These are phyloP conservation scores for Nineta flava DNA, from an alignment of 2,888 invertebrate genomes.

Conservation along the genomic window DNA sequence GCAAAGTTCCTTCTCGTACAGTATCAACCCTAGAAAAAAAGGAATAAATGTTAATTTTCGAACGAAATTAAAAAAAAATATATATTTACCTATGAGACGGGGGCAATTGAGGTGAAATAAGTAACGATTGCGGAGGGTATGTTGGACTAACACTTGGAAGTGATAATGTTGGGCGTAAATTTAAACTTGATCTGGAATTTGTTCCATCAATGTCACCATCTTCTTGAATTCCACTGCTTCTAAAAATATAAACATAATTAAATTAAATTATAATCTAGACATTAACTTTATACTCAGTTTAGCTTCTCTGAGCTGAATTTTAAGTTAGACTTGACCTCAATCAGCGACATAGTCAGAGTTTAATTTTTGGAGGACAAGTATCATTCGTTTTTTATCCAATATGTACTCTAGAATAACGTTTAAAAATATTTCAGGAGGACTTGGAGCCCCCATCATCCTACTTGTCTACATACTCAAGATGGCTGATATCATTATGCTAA, in stretches of 20 bases:
- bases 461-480: no score
- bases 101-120: constrained; percentile 2
- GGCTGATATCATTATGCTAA: no score
- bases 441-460: no score
- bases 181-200: constrained; percentile 20
- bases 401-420: no score
- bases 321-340: no score
- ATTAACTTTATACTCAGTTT: no score
- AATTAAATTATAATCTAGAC: no score
- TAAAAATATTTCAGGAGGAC: no score
- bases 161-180: constrained; percentile 28
- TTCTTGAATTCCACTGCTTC: constrained; percentile 39
- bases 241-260: constrained; percentile 16
- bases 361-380: no score
- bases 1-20: constrained; percentile 23
- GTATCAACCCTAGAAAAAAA: constrained; percentile 9
- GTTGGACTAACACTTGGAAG: constrained; percentile 25
- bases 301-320: no score
- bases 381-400: no score
- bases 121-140: constrained; percentile 10
- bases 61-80: background rate
- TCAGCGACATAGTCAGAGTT: no score
- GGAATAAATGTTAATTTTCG: background rate
- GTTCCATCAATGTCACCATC: constrained; percentile 33
- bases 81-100: background rate